Evolutionary conservation across 2,113 vertebrate genomes (phyloP), one percentile per base, ranked within the genome.

Genomic region (Mesocricetus auratus): DNA sequence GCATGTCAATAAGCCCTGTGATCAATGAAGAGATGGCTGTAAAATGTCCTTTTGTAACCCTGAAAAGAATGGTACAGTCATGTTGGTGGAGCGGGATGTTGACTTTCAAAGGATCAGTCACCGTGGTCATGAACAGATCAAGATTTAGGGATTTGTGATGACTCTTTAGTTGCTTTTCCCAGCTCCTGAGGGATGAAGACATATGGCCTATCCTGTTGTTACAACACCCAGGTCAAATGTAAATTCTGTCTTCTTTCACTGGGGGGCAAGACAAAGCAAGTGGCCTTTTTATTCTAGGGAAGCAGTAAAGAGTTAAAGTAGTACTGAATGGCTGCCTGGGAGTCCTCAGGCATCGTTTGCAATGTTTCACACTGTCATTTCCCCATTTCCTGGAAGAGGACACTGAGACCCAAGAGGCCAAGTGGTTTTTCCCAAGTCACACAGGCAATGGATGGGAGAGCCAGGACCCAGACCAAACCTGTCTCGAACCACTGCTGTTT

Each of bases 101-200:
- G 58, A 13, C 22, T 83, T 64, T 92, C 75, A 96, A 87, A 94
- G 75, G 75, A 36, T 77, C 62, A 31, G 92, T 86, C 60, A 21
- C 66, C 5, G 33, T 24, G 58, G 93, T 93, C 36, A 2, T 91
- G 90, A 79, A 68, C 64, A 78, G 26, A 75, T 71, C 45, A 81
- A 66, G 94, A 88, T 56, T 81, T 22, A 83, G 91, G 96, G 88
- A 81, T 94, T 95, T 94, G 79, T 60, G 90, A 78, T 33, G 36
- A 86, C 50, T 95, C 89, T 92, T 81, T 62, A n/a, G 39, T 88
- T 75, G 47, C 71, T 45, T 66, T 22, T 85, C 11, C 24, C n/a
- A 33, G 33, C 24, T 68, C 86, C 77, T 60, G 62, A 87, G 88
- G 71, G 71, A 39, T 45, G 86, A 73, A 42, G 95, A 87, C 90